phyloP scores from a whole-genome alignment of 2,113 vertebrate genomes.

The Pyxicephalus adspersus region DNA sequence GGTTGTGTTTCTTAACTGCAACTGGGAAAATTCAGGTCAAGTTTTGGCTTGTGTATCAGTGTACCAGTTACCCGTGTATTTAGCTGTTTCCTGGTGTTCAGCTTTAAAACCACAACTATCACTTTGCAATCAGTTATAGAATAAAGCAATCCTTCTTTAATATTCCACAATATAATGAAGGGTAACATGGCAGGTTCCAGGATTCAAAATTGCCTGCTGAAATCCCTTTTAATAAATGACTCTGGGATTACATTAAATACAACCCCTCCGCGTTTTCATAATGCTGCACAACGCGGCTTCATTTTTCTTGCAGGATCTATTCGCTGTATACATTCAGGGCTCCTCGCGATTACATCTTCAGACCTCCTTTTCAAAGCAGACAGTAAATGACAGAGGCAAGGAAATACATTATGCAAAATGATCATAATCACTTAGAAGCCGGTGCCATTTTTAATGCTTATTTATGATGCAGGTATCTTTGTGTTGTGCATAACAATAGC shows the following conservation, averaged over 20 bases:
- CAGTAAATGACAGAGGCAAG: background rate
- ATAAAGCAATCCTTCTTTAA: too few relatives aligned
- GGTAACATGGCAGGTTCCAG: too few relatives aligned
- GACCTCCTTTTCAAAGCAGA: background rate
- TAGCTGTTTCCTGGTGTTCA: too few relatives aligned
- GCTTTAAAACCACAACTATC: too few relatives aligned
- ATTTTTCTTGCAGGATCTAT: background rate
- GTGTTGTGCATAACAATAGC: slow-evolving; percentile 31
- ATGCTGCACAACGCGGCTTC: background rate
- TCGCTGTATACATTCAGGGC: background rate
- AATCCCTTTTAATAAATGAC: slow-evolving; percentile 2
- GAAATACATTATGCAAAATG: slow-evolving; percentile 37
- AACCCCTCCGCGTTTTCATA: background rate
- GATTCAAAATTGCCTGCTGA: background rate
- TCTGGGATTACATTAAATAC: background rate
- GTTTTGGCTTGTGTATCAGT: too few relatives aligned
- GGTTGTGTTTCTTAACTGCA: too few relatives aligned
- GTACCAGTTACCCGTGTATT: too few relatives aligned
- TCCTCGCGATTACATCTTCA: too few relatives aligned
- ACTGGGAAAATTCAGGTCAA: too few relatives aligned
- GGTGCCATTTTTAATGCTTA: slow-evolving; percentile 29
- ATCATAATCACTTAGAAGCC: slow-evolving; percentile 12
- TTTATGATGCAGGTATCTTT: slow-evolving; percentile 44
- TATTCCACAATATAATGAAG: too few relatives aligned
- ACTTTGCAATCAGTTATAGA: too few relatives aligned